Evolutionary conservation across 2,113 vertebrate species (phyloP).

Genomic region (Marmota monax): DNA sequence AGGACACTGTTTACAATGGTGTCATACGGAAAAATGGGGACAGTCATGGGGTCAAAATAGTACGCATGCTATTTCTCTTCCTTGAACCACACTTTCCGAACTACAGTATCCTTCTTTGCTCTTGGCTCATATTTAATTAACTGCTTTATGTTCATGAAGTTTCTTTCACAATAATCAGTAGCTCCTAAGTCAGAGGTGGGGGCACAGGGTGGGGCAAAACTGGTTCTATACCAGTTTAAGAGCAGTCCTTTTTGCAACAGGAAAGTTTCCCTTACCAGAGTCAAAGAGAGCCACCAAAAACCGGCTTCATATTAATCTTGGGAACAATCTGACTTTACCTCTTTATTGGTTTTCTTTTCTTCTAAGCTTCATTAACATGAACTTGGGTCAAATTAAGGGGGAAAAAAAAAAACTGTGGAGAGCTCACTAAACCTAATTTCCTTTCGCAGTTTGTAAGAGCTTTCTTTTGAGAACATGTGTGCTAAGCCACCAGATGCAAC

Average conservation of each 20-base stretch:
- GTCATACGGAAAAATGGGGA: not conserved
- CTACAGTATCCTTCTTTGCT: not conserved
- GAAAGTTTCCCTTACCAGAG: slow-evolving; percentile 31
- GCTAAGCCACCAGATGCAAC: not conserved
- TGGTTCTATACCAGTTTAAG: slow-evolving; percentile 46
- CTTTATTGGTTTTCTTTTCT: not conserved
- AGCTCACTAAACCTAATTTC: not conserved
- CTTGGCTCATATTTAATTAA: not conserved
- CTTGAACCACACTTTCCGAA: slow-evolving; percentile 42
- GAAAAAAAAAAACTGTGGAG: not conserved
- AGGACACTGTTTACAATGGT: slow-evolving; percentile 9
- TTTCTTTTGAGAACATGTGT: not conserved
- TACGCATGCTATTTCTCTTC: slow-evolving; percentile 43
- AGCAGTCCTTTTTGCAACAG: not conserved
- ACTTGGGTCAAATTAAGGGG: slow-evolving; percentile 58
- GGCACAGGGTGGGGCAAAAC: not conserved
- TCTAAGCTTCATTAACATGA: slow-evolving; percentile 28
- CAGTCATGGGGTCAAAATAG: not conserved
- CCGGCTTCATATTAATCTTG: slow-evolving; percentile 42
- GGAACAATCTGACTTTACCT: slow-evolving; percentile 48
- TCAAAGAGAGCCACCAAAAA: slow-evolving; percentile 43
- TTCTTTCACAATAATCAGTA: slow-evolving; percentile 31
- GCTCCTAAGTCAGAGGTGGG: not conserved
- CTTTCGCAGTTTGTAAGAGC: not conserved
- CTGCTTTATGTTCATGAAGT: slow-evolving; percentile 29